Evolutionary conservation across 2,888 invertebrate genomes (phyloP), one percentile per base, ranked within the genome.

Genomic region (Biston betularia): DNA sequence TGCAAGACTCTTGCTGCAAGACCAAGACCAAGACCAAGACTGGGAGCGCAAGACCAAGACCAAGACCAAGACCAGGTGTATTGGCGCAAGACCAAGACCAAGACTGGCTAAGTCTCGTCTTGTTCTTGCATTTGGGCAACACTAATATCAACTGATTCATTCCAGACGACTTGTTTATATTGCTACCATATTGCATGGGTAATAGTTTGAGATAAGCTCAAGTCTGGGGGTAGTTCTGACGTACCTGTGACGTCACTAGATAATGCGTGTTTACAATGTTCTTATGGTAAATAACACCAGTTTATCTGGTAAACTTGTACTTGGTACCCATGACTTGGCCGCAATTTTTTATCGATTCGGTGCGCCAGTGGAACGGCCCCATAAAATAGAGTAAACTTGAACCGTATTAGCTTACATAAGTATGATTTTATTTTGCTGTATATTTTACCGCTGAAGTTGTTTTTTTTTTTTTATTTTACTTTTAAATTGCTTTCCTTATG

Each of bases 101-200:
- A n/a, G n/a, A n/a, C n/a, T n/a, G n/a, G n/a, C n/a, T n/a, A n/a
- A n/a, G n/a, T n/a, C n/a, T n/a, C n/a, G n/a, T n/a, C n/a, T n/a
- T n/a, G n/a, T n/a, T n/a, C n/a, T n/a, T n/a, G n/a, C n/a, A n/a
- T n/a, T n/a, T n/a, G n/a, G n/a, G n/a, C n/a, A n/a, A n/a, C n/a
- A n/a, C n/a, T n/a, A n/a, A n/a, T n/a, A n/a, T n/a, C n/a, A 24
- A 24, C 24, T 24, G 24, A 24, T 24, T 24, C 24, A 24, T 24
- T 24, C 24, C 24, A 24, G 24, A 24, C 24, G 24, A 24, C 24
- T 24, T 24, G 24, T 65, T 69, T 68, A 63, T 63, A 35, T 62
- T 67, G 61, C 63, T 65, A 70, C 72, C 68, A 68, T 70, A 46
- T 57, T 42, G 46, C 52, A 61, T 66, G 61, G 65, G 46, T 61